A percentile compares a stretch with the other conserved stretches of the same genome.
phyloP scores from a whole-genome alignment of 2,888 invertebrate species.

The Portevinia maculata region DNA sequence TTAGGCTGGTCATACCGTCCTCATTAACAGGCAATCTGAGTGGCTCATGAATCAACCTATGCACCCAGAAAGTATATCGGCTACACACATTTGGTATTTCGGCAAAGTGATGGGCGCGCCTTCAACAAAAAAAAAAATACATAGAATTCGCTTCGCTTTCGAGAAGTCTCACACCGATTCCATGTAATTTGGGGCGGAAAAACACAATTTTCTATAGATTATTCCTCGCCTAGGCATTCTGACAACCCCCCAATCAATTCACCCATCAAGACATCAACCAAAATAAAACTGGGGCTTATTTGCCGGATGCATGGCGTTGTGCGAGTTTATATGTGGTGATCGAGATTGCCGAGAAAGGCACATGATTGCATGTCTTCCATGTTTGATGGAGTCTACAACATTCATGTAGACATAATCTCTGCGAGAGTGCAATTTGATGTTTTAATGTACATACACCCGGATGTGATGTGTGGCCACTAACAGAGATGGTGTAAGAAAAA shows the following conservation, averaged over 20 bases:
- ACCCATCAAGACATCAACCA: constrained; percentile 48
- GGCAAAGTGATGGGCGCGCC: constrained; percentile 56
- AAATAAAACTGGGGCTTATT: constrained; percentile 19
- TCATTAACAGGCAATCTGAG: constrained; percentile 3
- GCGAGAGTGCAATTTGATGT: constrained; percentile 71
- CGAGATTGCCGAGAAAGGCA: constrained; percentile 47
- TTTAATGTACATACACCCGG: constrained; percentile 65
- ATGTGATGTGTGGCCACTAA: constrained; percentile 43
- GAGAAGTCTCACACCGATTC: neutral
- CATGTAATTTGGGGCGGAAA: constrained; percentile 37
- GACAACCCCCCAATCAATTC: constrained; percentile 39
- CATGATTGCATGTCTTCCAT: constrained; percentile 65
- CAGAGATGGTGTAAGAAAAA: constrained; percentile 26
- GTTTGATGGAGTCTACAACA: constrained; percentile 52
- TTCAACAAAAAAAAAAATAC: neutral
- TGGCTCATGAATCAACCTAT: constrained; percentile 41
- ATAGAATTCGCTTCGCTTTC: neutral
- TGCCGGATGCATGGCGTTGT: constrained; percentile 10
- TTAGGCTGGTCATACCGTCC: constrained; percentile 24
- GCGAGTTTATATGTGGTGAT: constrained; percentile 25
- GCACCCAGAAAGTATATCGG: constrained; percentile 38
- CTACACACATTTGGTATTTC: constrained; percentile 55
- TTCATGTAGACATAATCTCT: constrained; percentile 54
- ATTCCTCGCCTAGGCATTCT: constrained; percentile 18
- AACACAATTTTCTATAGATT: constrained; percentile 32